These are phyloP conservation scores for Ophioninae sp. DNA, from an alignment of 2,888 invertebrate species.

Conservation along the genomic window DNA sequence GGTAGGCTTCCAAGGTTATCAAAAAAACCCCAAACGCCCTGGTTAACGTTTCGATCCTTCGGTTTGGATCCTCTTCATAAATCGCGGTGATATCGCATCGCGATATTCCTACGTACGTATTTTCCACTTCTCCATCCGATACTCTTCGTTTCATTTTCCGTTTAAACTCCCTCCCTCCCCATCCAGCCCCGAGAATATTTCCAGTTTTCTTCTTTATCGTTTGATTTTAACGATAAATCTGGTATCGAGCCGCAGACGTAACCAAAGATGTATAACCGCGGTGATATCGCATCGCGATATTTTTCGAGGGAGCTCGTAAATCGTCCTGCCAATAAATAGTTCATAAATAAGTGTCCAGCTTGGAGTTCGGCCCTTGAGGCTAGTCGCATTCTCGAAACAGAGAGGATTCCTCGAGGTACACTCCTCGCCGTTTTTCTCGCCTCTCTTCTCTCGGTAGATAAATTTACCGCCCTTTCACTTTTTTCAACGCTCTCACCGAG, in stretches of 20 bases:
- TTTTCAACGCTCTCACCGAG: conserved; percentile 24
- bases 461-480: conserved; percentile 34
- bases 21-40: no score
- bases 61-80: no score
- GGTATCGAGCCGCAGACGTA: conserved; percentile 61
- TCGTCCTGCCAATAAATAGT: conserved; percentile 72
- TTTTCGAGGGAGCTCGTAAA: conserved; percentile 74
- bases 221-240: conserved; percentile 54
- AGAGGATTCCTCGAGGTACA: conserved; percentile 39
- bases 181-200: conserved; percentile 25
- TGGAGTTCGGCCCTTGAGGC: conserved; percentile 52
- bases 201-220: conserved; percentile 24
- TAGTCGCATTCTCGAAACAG: conserved; percentile 30
- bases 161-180: conserved; percentile 49
- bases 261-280: no score
- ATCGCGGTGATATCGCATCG: no score
- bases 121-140: conserved; percentile 48
- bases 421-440: conserved; percentile 8
- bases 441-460: conserved; percentile 16
- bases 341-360: conserved; percentile 71
- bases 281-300: conserved; percentile 61
- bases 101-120: no score
- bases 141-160: conserved; percentile 38
- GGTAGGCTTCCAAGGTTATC: background rate
- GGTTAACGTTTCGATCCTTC: no score